These are phyloP conservation scores for Capitulum mitella DNA, from an alignment of 2,888 invertebrate genomes.

Conservation along the genomic window DNA sequence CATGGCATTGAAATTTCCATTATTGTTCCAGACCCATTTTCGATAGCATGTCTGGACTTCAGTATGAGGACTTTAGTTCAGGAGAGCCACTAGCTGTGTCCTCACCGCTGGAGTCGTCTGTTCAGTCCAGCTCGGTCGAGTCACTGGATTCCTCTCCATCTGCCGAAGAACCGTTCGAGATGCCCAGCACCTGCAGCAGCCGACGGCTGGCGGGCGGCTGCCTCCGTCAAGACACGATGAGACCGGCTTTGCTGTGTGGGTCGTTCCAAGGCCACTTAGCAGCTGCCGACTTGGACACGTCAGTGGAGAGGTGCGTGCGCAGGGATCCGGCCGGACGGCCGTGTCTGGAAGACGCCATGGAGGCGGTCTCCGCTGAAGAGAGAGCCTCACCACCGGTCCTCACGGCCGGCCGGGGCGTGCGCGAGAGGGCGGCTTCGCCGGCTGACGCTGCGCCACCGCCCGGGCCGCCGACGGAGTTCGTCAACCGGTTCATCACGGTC, in stretches of 20 bases:
- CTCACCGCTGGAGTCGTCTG: neutral
- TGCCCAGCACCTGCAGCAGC: neutral
- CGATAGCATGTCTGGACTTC: too few relatives aligned
- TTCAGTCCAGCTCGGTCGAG: slow-evolving; percentile 20
- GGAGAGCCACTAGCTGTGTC: neutral
- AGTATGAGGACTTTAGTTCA: neutral
- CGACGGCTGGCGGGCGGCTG: too few relatives aligned
- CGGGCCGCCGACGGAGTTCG: neutral
- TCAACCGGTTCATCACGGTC: neutral
- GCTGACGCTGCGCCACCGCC: neutral
- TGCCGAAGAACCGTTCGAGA: neutral
- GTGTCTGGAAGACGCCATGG: neutral
- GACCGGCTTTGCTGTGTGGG: too few relatives aligned
- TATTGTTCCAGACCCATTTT: too few relatives aligned
- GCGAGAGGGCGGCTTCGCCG: neutral
- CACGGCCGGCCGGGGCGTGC: neutral
- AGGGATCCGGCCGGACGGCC: neutral
- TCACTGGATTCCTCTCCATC: neutral
- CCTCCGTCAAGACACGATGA: too few relatives aligned
- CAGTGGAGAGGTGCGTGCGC: neutral
- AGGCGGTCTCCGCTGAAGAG: neutral
- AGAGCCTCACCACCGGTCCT: neutral
- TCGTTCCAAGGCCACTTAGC: too few relatives aligned
- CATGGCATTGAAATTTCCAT: too few relatives aligned
- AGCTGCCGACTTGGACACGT: neutral